Percentiles rank a stretch among this genome's conserved stretches.
phyloP scores from a whole-genome alignment of 2,113 vertebrate genomes.

The Aramus guarauna region DNA sequence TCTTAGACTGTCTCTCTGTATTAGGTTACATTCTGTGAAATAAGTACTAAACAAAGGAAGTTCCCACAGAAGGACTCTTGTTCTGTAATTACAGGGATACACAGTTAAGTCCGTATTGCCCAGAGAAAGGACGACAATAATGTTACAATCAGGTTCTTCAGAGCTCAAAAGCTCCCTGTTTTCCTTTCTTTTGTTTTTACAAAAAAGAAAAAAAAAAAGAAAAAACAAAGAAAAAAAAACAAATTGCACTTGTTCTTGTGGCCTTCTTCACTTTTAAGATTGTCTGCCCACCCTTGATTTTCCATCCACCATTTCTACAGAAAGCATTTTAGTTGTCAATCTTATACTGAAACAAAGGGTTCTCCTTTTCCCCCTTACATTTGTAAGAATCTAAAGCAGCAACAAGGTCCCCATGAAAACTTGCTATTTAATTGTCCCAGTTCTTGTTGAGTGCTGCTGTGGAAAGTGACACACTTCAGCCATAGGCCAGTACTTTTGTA shows the following conservation, averaged over 20 bases:
- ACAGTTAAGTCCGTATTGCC: conserved; percentile 57
- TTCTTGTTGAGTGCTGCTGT: conserved; percentile 87
- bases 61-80: conserved; percentile 27
- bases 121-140: conserved; percentile 71
- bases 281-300: conserved; percentile 73
- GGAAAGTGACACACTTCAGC: conserved; percentile 84
- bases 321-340: conserved; percentile 64
- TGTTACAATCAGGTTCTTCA: conserved; percentile 51
- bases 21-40: conserved; percentile 59
- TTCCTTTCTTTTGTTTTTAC: conserved; percentile 22
- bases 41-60: conserved; percentile 26
- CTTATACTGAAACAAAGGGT: conserved; percentile 60
- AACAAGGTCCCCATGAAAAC: conserved; percentile 86
- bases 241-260: conserved; percentile 80
- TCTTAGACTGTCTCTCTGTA: conserved; percentile 29
- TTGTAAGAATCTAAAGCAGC: conserved; percentile 87
- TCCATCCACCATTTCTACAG: conserved; percentile 63
- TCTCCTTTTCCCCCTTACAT: conserved; percentile 70
- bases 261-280: conserved; percentile 80
- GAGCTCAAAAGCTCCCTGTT: conserved; percentile 56
- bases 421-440: conserved; percentile 82
- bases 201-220: not conserved
- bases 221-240: not conserved
- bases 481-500: conserved; percentile 80
- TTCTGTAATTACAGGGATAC: conserved; percentile 40